These are phyloP conservation scores for Marisa cornuarietis DNA, from an alignment of 1,140 invertebrate genomes.

Conservation along the genomic window DNA sequence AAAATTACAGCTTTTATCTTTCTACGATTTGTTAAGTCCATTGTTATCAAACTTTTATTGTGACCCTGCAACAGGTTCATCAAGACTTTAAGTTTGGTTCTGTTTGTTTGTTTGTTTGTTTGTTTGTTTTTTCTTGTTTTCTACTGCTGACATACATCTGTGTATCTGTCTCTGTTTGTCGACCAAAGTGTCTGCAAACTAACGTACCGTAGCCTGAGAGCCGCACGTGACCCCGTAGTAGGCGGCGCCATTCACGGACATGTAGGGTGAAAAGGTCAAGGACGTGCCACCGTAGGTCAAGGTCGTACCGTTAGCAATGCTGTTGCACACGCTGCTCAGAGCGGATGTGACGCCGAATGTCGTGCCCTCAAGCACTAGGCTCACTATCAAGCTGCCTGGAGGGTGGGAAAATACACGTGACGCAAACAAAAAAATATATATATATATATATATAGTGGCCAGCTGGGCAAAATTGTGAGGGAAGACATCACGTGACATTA, in stretches of 20 bases:
- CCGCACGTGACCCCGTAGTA: slow-evolving; percentile 44
- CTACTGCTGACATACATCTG: background rate
- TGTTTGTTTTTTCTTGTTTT: no score
- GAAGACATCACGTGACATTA: background rate
- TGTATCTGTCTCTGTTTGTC: background rate
- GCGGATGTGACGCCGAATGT: slow-evolving; percentile 26
- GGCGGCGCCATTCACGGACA: slow-evolving; percentile 33
- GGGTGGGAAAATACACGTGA: background rate
- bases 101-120: no score
- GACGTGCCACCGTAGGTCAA: slow-evolving; percentile 32
- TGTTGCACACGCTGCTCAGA: slow-evolving; percentile 29
- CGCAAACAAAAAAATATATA: no score
- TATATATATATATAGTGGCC: no score
- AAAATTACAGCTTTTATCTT: background rate
- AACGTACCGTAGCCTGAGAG: background rate
- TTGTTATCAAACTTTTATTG: background rate
- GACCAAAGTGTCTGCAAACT: background rate
- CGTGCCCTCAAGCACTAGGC: slow-evolving; percentile 33
- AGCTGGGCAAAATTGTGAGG: background rate
- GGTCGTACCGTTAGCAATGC: slow-evolving; percentile 30
- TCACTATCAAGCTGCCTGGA: slow-evolving; percentile 45
- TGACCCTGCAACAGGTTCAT: no score
- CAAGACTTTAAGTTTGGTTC: no score
- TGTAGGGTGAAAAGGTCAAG: slow-evolving; percentile 28
- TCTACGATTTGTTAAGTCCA: background rate